Base-by-base conservation (phyloP, 2,113 vertebrate species). In the Lucifuga dentata region DNA sequence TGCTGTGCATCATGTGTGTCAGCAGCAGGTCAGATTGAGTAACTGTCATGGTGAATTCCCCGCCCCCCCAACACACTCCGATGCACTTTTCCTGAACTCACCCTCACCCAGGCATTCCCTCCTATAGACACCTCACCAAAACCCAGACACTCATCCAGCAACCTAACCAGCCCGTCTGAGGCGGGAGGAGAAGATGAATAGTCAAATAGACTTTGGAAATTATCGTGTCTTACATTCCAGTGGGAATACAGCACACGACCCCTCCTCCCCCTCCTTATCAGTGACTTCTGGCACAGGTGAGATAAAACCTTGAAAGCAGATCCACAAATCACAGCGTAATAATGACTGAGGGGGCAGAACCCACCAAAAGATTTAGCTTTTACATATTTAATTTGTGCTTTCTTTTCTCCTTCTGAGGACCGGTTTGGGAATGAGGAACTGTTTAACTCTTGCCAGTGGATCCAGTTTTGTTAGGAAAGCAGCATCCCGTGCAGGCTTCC, bases 321-420 rank as follows among this genome's bases (percentile, higher is more conserved):
- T 71, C 82, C 76, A 86, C 84, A 90, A 91, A 91, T 92, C 88
- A 88, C 43, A 20, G 58, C 63, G 48, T 86, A 85, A 89, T 87
- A 87, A 86, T 65, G 21, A 78, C 21, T 73, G 60, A 68, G 63
- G 71, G 68, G 20, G 58, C 73, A 70, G 77, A 87, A 65, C 73
- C 45, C 41, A 80, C 53, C 48, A 19, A 45, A 73, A 84, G 77
- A 72, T 73, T 72, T 73, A 75, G 56, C 40, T n/a, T 46, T 75
- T 57, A 52, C 77, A 71, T 58, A 38, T 50, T 52, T 56, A 7
- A 68, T 68, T 78, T 61, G 44, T 32, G 29, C 21, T 19, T 44
- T 9, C 29, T 41, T 48, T 36, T 44, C 33, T 9, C 21, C 45
- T 67, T 66, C 50, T 50, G 3, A 46, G 56, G 56, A 46, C 66